These are phyloP conservation scores for Gallinago nigripennis DNA, from an alignment of 2,797 vertebrate genomes.

Conservation along the genomic window DNA sequence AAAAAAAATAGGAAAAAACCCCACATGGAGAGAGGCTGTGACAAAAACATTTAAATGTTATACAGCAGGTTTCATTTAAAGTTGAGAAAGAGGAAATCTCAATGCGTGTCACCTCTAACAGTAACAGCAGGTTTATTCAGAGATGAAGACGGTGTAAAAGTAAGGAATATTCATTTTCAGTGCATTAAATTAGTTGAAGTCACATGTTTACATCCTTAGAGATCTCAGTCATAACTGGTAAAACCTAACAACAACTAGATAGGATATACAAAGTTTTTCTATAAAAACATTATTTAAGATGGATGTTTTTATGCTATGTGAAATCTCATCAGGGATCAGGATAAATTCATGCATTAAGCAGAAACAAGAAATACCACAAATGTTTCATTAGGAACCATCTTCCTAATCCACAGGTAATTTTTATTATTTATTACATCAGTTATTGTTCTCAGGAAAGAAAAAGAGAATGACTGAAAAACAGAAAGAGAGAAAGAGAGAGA, in stretches of 20 bases:
- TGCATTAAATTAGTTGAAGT: background rate
- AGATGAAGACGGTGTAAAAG: background rate
- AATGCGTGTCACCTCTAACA: background rate
- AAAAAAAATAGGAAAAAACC: background rate
- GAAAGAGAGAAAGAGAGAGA: background rate
- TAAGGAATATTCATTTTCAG: slow-evolving; percentile 13
- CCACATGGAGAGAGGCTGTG: background rate
- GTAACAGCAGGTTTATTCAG: background rate
- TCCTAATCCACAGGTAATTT: background rate
- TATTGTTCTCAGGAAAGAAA: background rate
- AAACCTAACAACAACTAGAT: background rate
- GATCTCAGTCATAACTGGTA: background rate
- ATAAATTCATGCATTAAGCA: background rate
- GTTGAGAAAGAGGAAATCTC: background rate
- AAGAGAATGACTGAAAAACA: background rate
- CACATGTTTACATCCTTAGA: background rate
- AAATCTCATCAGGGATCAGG: background rate
- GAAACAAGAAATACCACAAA: slow-evolving; percentile 1
- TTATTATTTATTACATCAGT: background rate
- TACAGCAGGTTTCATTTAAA: background rate
- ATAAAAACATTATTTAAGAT: background rate
- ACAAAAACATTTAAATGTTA: background rate
- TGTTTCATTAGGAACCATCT: background rate
- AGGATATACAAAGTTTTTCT: background rate
- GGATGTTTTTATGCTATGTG: background rate